Evolutionary conservation across 2,797 vertebrate genomes (phyloP).

Genomic region (Morus bassanus): DNA sequence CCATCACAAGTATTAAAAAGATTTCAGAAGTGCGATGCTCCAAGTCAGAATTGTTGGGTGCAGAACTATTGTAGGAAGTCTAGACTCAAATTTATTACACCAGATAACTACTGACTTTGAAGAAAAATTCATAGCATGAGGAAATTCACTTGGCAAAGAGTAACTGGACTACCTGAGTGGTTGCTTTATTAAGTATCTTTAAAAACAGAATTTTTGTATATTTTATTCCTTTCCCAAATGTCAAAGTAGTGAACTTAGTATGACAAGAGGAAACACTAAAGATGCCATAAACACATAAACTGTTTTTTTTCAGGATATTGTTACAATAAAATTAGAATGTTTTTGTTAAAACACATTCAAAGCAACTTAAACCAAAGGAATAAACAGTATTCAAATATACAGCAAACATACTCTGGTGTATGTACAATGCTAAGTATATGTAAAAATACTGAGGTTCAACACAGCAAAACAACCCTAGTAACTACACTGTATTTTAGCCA

Average conservation of each 20-base stretch:
- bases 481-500: not conserved
- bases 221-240: not conserved
- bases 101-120: not conserved
- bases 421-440: not conserved
- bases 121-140: not conserved
- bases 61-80: not conserved
- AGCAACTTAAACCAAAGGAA: conserved; percentile 6
- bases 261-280: not conserved
- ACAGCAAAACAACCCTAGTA: not conserved
- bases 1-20: not conserved
- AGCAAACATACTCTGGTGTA: not conserved
- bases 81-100: not conserved
- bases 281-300: not conserved
- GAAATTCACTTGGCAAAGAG: not conserved
- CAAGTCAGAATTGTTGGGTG: not conserved
- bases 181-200: not conserved
- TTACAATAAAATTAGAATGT: not conserved
- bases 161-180: not conserved
- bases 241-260: not conserved
- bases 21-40: not conserved
- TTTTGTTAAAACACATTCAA: conserved; percentile 22
- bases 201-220: not conserved
- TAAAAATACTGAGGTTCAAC: not conserved
- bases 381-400: not conserved
- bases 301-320: not conserved